Conservation (phyloP, 2,888 invertebrate genomes). For the Esperia sulphurella region DNA sequence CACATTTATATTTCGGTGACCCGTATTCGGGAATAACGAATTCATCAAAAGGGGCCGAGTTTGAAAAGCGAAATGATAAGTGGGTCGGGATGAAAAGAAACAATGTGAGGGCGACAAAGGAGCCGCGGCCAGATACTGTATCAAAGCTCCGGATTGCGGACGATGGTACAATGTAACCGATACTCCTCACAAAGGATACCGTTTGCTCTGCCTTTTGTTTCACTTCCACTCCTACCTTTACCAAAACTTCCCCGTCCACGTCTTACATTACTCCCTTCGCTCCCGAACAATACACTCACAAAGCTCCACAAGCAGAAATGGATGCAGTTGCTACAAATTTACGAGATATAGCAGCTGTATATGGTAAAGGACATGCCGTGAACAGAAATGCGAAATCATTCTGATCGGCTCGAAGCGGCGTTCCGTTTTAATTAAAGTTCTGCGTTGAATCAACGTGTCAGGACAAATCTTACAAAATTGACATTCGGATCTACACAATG, state of each 20-base stretch:
- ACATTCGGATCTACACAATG: neutral
- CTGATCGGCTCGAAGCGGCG: slow-evolving; percentile 1
- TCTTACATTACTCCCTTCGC: neutral
- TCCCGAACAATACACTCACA: no score
- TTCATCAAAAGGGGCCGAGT: neutral
- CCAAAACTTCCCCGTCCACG: neutral
- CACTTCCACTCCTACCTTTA: neutral
- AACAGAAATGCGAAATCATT: slow-evolving; percentile 11
- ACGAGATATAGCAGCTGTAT: neutral
- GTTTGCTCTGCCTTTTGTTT: slow-evolving; percentile 1
- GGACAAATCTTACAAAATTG: slow-evolving; percentile 11
- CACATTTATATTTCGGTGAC: neutral
- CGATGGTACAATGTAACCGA: slow-evolving; percentile 1
- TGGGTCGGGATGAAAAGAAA: slow-evolving; percentile 4
- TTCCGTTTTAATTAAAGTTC: slow-evolving; percentile 12
- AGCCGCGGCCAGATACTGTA: slow-evolving; percentile 6
- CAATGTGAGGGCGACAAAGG: slow-evolving; percentile 1
- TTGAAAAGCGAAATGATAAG: slow-evolving; percentile 1
- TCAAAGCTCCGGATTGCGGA: slow-evolving; percentile 1
- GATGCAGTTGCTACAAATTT: neutral
- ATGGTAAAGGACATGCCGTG: neutral
- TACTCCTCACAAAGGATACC: neutral
- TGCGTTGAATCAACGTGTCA: slow-evolving; percentile 11
- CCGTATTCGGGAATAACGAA: neutral
- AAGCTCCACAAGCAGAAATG: neutral